Percentiles rank a stretch among this genome's conserved stretches.
These are phyloP conservation scores for Dicycla oo DNA, from an alignment of 2,888 invertebrate genomes.

Conservation along the genomic window DNA sequence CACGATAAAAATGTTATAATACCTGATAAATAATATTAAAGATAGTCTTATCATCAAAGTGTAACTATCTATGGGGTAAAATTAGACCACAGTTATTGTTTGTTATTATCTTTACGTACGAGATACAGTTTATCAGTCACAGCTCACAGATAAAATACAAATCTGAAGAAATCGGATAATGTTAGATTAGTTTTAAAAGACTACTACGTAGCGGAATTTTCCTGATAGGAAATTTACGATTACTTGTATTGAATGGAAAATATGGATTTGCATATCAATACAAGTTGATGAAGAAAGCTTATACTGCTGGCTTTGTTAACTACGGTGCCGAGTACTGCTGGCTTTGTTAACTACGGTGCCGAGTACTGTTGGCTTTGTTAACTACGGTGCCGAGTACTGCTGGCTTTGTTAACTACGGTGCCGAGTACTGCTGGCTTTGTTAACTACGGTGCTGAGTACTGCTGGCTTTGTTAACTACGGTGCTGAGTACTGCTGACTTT, in stretches of 20 bases:
- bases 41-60: conserved; percentile 26
- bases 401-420: conserved; percentile 7
- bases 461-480: conserved; percentile 8
- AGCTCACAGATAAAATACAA: conserved; percentile 28
- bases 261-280: conserved; percentile 25
- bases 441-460: too few species aligned
- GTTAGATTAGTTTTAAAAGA: conserved; percentile 21
- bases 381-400: conserved; percentile 5
- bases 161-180: conserved; percentile 43
- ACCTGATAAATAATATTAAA: conserved; percentile 20
- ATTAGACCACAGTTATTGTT: conserved; percentile 41
- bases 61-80: conserved; percentile 45
- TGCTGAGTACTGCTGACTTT: conserved; percentile 15
- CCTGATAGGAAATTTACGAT: conserved; percentile 17
- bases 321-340: conserved; percentile 8
- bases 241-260: conserved; percentile 26
- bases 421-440: conserved; percentile 17
- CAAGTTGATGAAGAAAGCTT: conserved; percentile 25
- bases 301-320: conserved; percentile 12
- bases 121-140: conserved; percentile 46
- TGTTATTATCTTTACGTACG: conserved; percentile 39
- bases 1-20: conserved; percentile 16
- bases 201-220: conserved; percentile 37
- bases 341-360: conserved; percentile 13
- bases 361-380: conserved; percentile 12